phyloP scores from a whole-genome alignment of 2,113 vertebrate species.

The Zosterops borbonicus region DNA sequence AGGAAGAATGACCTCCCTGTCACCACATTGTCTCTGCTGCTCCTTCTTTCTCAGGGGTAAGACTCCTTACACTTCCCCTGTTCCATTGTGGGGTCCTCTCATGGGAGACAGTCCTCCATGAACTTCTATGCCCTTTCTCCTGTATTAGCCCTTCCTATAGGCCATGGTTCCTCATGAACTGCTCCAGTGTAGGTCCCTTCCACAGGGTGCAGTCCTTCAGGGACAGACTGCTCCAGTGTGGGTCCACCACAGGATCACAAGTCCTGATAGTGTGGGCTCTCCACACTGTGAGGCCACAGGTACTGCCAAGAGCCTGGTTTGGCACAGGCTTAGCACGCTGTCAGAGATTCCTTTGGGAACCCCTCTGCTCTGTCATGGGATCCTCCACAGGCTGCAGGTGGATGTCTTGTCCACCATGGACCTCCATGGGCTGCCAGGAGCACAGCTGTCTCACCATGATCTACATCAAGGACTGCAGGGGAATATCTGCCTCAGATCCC shows the following conservation, averaged over 20 bases:
- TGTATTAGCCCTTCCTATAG: neutral
- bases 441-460: too few species aligned
- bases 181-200: neutral
- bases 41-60: neutral
- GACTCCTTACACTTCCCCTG: neutral
- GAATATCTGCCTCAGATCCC: neutral
- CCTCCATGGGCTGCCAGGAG: neutral
- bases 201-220: neutral
- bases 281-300: neutral
- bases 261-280: neutral
- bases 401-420: fast-evolving
- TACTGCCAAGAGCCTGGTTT: neutral
- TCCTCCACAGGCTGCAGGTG: neutral
- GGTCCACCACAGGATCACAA: neutral
- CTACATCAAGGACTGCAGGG: neutral
- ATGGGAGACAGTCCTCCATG: neutral
- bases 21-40: neutral
- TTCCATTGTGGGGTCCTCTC: too few species aligned
- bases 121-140: neutral
- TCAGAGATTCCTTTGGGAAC: neutral
- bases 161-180: neutral
- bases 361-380: neutral
- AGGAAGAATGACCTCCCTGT: neutral
- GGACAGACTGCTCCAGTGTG: neutral
- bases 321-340: fast-evolving